Evolutionary conservation across 1,140 invertebrate species (phyloP).

Genomic region (Calosoma granatense): DNA sequence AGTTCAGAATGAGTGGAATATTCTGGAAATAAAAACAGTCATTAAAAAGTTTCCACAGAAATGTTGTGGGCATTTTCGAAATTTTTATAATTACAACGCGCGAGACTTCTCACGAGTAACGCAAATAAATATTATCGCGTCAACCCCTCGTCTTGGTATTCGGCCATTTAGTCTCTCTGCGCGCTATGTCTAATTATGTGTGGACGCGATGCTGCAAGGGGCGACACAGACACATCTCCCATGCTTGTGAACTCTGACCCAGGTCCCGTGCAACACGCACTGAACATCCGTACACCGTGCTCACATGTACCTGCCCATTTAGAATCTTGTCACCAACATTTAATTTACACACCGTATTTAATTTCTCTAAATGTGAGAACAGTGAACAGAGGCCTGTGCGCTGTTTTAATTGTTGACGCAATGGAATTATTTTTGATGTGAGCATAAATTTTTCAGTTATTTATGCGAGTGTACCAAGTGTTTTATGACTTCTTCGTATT

Average conservation of each 20-base stretch:
- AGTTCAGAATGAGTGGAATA: too few relatives aligned
- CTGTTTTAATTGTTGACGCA: slow-evolving; percentile 2
- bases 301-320: too few relatives aligned
- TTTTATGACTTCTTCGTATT: too few relatives aligned
- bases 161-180: background rate
- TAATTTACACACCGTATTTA: slow-evolving; percentile 1
- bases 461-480: background rate
- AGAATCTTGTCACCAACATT: slow-evolving; percentile 18
- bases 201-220: background rate
- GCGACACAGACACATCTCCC: background rate
- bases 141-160: background rate
- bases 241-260: slow-evolving; percentile 12
- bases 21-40: too few relatives aligned
- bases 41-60: too few relatives aligned
- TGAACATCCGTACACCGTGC: too few relatives aligned
- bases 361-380: slow-evolving; percentile 2
- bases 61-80: slow-evolving; percentile 4
- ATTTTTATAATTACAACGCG: slow-evolving; percentile 3
- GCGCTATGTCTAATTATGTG: background rate
- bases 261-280: too few relatives aligned
- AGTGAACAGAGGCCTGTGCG: background rate
- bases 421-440: background rate
- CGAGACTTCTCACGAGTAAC: background rate
- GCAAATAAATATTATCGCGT: background rate
- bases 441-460: background rate